Evolutionary conservation across 2,888 invertebrate species (phyloP).

Genomic region (Nemoura dubitans): DNA sequence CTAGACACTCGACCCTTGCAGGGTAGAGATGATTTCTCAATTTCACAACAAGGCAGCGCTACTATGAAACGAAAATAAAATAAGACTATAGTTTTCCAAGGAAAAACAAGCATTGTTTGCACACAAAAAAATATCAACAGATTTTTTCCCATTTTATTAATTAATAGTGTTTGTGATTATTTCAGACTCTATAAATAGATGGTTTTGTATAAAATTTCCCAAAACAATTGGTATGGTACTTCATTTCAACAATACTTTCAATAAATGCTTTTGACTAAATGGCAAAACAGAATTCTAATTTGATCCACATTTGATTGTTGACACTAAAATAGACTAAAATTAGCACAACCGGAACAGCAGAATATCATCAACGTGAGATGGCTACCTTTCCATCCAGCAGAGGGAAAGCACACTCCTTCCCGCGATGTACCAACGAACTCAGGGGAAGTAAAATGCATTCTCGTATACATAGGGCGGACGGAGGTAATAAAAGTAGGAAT

Average conservation of each 20-base stretch:
- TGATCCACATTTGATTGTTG: no score
- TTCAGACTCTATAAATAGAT: no score
- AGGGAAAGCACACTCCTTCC: background rate
- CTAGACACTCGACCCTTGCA: background rate
- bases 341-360: background rate
- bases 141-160: no score
- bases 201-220: no score
- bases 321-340: background rate
- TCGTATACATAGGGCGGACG: slow-evolving; percentile 13
- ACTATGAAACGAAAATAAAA: background rate
- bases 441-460: background rate
- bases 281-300: no score
- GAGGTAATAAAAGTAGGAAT: slow-evolving; percentile 41
- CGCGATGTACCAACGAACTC: background rate
- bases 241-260: no score
- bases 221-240: no score
- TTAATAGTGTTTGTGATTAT: no score
- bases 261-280: no score
- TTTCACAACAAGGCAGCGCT: slow-evolving; percentile 16
- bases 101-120: no score
- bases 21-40: background rate
- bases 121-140: no score
- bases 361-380: background rate
- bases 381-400: background rate
- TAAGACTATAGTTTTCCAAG: no score